phyloP scores from a whole-genome alignment of 1,140 invertebrate species.

The Telenomus remus region DNA sequence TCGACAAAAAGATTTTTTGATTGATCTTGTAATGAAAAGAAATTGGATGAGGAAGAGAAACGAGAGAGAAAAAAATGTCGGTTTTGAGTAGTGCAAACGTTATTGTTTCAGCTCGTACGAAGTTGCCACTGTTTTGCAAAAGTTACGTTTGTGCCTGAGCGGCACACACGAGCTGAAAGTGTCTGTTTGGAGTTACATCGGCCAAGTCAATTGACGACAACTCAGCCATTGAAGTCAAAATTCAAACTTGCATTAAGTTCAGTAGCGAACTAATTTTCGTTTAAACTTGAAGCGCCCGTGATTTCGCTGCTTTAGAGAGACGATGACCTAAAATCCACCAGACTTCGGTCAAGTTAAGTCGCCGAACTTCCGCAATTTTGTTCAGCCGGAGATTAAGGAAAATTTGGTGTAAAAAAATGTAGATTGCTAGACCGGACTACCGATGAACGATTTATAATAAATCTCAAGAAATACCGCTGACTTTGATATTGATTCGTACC shows the following conservation, averaged over 20 bases:
- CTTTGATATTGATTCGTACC: too few species aligned
- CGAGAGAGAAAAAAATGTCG: too few species aligned
- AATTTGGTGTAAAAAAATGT: constrained; percentile 46
- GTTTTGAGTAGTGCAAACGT: neutral
- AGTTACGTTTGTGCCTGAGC: too few species aligned
- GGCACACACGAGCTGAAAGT: constrained; percentile 28
- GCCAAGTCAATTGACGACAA: constrained; percentile 50
- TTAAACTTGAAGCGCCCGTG: constrained; percentile 39
- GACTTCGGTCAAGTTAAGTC: constrained; percentile 53
- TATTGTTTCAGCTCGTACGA: constrained; percentile 4
- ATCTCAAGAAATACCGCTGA: constrained; percentile 10
- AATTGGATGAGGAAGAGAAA: too few species aligned
- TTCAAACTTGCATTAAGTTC: constrained; percentile 50
- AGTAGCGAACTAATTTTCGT: constrained; percentile 57
- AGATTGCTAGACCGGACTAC: constrained; percentile 44
- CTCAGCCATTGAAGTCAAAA: constrained; percentile 49
- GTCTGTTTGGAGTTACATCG: constrained; percentile 45
- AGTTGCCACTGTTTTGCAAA: too few species aligned
- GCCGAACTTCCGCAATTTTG: constrained; percentile 57
- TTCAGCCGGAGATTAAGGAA: constrained; percentile 55
- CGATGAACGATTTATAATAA: constrained; percentile 28
- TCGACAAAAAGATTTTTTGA: too few species aligned
- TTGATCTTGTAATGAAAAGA: too few species aligned
- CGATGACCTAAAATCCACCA: constrained; percentile 54
- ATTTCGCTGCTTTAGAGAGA: constrained; percentile 34